Evolutionary conservation across 2,113 vertebrate species (phyloP), one percentile per base, ranked within the genome.

Genomic region (Syrrhaptes paradoxus): DNA sequence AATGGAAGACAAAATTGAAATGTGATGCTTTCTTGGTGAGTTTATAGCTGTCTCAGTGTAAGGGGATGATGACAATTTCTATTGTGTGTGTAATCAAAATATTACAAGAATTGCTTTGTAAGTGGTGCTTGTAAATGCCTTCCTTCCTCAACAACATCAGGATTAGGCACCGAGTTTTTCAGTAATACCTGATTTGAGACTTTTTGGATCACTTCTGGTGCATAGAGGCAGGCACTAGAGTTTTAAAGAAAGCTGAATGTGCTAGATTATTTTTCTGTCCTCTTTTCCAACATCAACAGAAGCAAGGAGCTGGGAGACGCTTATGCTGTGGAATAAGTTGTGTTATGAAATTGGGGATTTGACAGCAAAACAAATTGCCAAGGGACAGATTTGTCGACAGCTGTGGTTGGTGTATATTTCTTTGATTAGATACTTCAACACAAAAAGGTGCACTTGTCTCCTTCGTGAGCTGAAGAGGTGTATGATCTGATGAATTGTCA

Each of bases 391-490:
- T 82, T 72, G 17, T 73, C 4, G 18, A 17, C 21, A 36, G 8
- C 31, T 81, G 5, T 85, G 4, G 4, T 31, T 0, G 0, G 3
- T 14, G 2, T 65, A 5, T 46, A 17, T 58, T 66, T 85, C 41
- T 88, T 75, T 79, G 18, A 45, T 85, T 38, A 59, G 13, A 26
- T 58, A 18, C 25, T 66, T 89, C 8, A 67, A 0, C 17, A 43
- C 19, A 67, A 5, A 84, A n/a, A 8, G 14, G 4, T 41, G 6
- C 29, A 24, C 11, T 78, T 75, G 9, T 32, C 12, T 95, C 8
- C 16, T 51, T 82, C 41, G 10, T 80, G 41, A 58, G 10, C 11
- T 83, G 36, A 10, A 61, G 45, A 45, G 68, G 62, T n/a, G 2
- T 36, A 1, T 65, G 85, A 29, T 22, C 21, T 3, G 5, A 21